Base-by-base conservation (phyloP, 2,797 vertebrate species). In the Macrochelys suwanniensis region DNA sequence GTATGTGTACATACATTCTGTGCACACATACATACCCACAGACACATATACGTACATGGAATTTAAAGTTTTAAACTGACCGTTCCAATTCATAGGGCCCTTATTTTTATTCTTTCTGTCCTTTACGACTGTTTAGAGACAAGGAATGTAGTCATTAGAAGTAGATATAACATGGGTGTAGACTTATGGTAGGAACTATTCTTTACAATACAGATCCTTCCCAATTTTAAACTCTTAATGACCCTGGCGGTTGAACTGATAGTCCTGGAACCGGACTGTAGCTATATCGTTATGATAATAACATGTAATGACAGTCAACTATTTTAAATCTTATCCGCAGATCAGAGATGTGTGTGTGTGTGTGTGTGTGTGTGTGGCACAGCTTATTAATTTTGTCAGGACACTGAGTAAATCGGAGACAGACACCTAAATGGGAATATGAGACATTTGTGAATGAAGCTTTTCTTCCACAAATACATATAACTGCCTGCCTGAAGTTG, bases 331-430 rank as follows among this genome's bases (percentile, higher is more conserved):
- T 88, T 87, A 4, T 16, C 42, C 42, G 9, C 31, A n/a, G 19
- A 45, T 9, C 51, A 49, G 47, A 74, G 28, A 7, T 83, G 71
- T 54, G 21, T 42, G 61, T 81, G 5, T 83, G 71, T 54, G 21
- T 42, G 61, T 81, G 5, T 53, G 84, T 89, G 91, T 47, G 28
- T 5, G 59, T 5, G 88, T 7, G 76, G 91, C 56, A 82, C 54
- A 82, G 87, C 47, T 50, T 84, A 87, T 91, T 86, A 84, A 87
- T 86, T 86, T 85, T 56, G 50, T 86, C 94, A 56, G 87, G 94
- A 81, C 56, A 88, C 61, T 13, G 42, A 89, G 45, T 79, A 92
- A 86, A 85, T 54, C 17, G 16, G 23, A 83, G 51, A 71, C 65
- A 93, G 89, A 51, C 56, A 81, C 54, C 2, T 49, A 33, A 12